These are phyloP conservation scores for Zingel zingel DNA, from an alignment of 2,113 vertebrate genomes.

Conservation along the genomic window DNA sequence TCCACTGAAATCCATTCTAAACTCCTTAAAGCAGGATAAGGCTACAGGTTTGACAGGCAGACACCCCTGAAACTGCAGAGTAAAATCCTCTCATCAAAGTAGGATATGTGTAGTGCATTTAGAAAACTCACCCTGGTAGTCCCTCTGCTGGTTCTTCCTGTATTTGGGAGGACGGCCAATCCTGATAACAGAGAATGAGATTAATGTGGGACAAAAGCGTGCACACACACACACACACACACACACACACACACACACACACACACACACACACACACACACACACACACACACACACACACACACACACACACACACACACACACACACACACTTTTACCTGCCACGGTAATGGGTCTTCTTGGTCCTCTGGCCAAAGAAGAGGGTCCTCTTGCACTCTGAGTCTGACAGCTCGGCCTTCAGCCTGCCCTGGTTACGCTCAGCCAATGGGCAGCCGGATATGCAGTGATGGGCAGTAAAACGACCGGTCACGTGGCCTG, in stretches of 20 bases:
- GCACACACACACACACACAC: not conserved
- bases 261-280: not conserved
- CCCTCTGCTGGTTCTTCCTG: constrained; percentile 93
- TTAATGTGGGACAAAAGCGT: not conserved
- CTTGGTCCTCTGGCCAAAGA: constrained; percentile 91
- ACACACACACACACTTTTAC: constrained; percentile 73
- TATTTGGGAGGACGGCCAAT: constrained; percentile 97
- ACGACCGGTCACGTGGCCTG: constrained; percentile 96
- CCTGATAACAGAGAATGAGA: constrained; percentile 70
- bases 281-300: not conserved
- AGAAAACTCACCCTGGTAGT: constrained; percentile 91
- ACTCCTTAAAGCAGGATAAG: not conserved
- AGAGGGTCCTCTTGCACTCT: constrained; percentile 91
- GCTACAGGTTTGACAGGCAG: not conserved
- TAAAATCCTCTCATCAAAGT: not conserved
- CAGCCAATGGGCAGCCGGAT: constrained; percentile 96
- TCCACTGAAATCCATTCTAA: not conserved
- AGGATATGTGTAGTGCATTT: not conserved
- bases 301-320: not conserved
- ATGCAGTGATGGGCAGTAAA: constrained; percentile 99
- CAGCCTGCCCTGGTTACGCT: constrained; percentile 95
- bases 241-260: not conserved
- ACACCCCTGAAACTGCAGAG: not conserved
- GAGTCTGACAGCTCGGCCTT: constrained; percentile 93
- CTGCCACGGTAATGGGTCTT: constrained; percentile 95